Evolutionary conservation across 2,888 invertebrate genomes (phyloP).

Genomic region (Nebria salina): DNA sequence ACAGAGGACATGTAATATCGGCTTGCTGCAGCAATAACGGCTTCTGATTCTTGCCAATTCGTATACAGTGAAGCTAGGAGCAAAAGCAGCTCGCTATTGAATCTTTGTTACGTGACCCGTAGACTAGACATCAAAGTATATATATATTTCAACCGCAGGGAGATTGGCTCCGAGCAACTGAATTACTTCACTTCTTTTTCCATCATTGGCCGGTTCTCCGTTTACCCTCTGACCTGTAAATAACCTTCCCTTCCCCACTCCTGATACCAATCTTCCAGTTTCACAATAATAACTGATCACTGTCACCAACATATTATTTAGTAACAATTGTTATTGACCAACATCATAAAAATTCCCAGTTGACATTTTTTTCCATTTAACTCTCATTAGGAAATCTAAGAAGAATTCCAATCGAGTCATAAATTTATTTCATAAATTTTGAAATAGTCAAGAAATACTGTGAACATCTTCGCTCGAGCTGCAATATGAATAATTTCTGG

Average conservation of each 20-base stretch:
- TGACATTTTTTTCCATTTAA: no score
- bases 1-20: background rate
- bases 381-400: no score
- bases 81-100: background rate
- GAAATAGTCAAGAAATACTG: no score
- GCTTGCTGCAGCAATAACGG: background rate
- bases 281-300: background rate
- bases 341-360: no score
- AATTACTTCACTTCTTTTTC: slow-evolving; percentile 19
- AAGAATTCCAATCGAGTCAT: no score
- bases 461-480: no score
- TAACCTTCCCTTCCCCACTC: background rate
- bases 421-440: no score
- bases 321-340: no score
- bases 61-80: background rate
- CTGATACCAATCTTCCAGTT: background rate
- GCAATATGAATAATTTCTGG: no score
- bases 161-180: slow-evolving; percentile 17
- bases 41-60: background rate
- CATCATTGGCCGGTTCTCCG: background rate
- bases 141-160: slow-evolving; percentile 16
- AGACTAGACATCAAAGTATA: slow-evolving; percentile 12
- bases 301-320: background rate
- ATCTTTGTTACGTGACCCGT: background rate
- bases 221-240: slow-evolving; percentile 12